Evolutionary conservation across 2,888 invertebrate genomes (phyloP), one percentile per base, ranked within the genome.

Genomic region (Latrodectus elegans): DNA sequence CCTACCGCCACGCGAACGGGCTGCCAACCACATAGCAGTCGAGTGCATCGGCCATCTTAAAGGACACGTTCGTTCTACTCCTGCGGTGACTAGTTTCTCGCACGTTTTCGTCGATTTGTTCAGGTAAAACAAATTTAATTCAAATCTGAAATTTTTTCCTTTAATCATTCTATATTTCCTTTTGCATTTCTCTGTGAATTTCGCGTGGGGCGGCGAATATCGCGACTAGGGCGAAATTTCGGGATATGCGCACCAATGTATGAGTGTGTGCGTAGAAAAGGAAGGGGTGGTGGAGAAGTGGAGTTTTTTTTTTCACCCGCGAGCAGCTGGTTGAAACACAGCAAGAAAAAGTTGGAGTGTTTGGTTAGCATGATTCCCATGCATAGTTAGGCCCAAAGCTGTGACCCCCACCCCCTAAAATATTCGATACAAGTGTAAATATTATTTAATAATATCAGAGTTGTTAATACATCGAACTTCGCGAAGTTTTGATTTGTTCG

Each of bases 1-100:
- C 84, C 84, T 9, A 72, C 84, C 84, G 72, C 73, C 84, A 73
- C 78, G 72, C 78, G 78, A 84, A 78, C 78, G 78, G 55, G 65
- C 73, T 84, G 14, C 72, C 72, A 84, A 78, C 78, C 77, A 53
- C 73, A 73, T 78, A 72, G 73, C 77, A 78, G 78, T n/a, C 11
- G 77, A 67, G 78, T 84, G 70, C 75, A 83, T 84, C 84, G 83
- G 84, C 84, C 84, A 84, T 78, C 84, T 84, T 78, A 77, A 78
- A 55, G 78, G 78, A 84, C 77, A 78, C 84, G 84, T 78, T 78
- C 64, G 53, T 53, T 53, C 22, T 73, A 2, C 49, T 11, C 22
- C 17, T 22, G 51, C 11, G 8, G 15, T 14, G 3, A 55, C 55
- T 15, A 3, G 12, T 55, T 55, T 15, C 15, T 11, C 12, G 4